phyloP scores from a whole-genome alignment of 2,113 vertebrate species.

The Trogon surrucura region DNA sequence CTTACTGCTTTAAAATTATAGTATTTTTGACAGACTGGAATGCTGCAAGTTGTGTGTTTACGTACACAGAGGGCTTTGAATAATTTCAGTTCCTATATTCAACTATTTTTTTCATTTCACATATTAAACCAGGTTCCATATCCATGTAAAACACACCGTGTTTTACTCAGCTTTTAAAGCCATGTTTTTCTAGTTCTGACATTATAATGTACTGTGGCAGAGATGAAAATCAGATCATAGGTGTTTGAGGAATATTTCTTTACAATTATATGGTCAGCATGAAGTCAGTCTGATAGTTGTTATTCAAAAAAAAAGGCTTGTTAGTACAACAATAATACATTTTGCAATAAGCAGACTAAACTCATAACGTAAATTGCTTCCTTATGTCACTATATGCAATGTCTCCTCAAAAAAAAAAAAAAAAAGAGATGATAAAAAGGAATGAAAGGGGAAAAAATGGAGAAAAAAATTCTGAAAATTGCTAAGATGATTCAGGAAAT shows the following conservation, averaged over 20 bases:
- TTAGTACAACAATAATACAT: not conserved
- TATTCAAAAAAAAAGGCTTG: not conserved
- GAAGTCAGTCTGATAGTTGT: not conserved
- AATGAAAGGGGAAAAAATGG: not conserved
- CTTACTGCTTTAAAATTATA: not conserved
- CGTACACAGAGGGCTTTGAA: not conserved
- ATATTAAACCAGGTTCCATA: not conserved
- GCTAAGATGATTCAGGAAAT: not conserved
- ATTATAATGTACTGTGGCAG: not conserved
- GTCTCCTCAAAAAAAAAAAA: not conserved
- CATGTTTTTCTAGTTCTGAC: not conserved
- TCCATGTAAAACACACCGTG: not conserved
- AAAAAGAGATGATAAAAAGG: not conserved
- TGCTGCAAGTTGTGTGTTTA: not conserved
- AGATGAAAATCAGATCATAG: not conserved
- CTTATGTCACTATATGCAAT: not conserved
- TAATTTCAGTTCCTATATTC: not conserved
- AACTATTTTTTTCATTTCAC: not conserved
- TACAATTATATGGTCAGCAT: not conserved
- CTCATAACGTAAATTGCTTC: not conserved
- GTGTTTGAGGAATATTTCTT: not conserved
- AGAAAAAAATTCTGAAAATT: not conserved
- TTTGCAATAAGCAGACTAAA: not conserved
- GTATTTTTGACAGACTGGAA: not conserved
- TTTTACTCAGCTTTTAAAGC: not conserved